Percentiles rank a stretch among this genome's conserved stretches.
Evolutionary conservation across 2,888 invertebrate genomes (phyloP).

Genomic region (Callyntrura sp.): DNA sequence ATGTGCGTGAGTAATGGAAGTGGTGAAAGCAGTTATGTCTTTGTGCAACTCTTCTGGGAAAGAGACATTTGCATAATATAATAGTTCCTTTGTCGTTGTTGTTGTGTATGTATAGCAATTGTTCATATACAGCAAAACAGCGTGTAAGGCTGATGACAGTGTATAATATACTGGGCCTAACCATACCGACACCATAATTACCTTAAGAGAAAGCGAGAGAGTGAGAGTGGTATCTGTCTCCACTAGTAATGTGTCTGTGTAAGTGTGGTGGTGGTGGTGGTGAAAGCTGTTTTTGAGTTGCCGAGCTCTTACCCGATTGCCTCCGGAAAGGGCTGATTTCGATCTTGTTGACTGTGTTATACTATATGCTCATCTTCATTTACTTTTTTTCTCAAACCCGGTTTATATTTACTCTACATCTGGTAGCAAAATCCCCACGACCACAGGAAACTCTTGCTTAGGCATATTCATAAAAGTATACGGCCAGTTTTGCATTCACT

Average conservation of each 20-base stretch:
- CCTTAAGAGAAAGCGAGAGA: not conserved
- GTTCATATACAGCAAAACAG: not conserved
- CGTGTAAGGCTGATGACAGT: not conserved
- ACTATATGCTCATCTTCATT: conserved; percentile 1
- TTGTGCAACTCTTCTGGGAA: not conserved
- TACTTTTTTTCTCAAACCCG: conserved; percentile 65
- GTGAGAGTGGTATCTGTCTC: conserved; percentile 25
- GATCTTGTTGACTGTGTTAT: conserved; percentile 53
- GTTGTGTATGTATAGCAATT: not conserved
- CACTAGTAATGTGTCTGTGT: not conserved
- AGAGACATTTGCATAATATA: not conserved
- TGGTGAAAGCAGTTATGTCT: conserved; percentile 35
- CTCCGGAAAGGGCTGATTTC: conserved; percentile 60
- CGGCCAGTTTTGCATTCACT: not conserved
- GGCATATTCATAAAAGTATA: not conserved
- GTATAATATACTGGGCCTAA: not conserved
- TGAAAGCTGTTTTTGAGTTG: conserved; percentile 23
- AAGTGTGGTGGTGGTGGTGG: not conserved
- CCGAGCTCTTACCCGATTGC: conserved; percentile 45
- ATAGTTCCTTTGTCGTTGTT: not conserved
- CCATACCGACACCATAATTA: not conserved
- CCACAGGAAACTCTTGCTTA: conserved; percentile 33
- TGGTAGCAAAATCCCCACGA: conserved; percentile 64
- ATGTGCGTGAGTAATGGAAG: not conserved
- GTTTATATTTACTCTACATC: conserved; percentile 77